Conservation (phyloP, 1,140 invertebrate genomes). For the Oryzaephilus surinamensis region DNA sequence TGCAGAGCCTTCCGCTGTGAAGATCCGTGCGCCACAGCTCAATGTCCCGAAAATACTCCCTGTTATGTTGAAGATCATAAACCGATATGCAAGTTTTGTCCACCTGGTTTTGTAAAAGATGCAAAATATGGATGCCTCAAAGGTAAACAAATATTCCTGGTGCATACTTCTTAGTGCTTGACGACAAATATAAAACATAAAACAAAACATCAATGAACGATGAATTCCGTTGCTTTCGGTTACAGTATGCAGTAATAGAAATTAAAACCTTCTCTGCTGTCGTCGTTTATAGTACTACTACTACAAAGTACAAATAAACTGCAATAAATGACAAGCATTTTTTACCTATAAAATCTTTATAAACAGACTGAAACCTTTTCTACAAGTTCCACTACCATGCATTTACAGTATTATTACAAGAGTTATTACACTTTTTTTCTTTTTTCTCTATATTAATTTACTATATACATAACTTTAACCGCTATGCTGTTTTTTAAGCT, state of each 20-base stretch:
- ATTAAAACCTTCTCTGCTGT: slow-evolving; percentile 16
- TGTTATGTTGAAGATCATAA: slow-evolving; percentile 88
- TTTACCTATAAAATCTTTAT: background rate
- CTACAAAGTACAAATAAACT: slow-evolving; percentile 13
- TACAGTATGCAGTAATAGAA: slow-evolving; percentile 23
- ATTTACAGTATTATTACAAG: background rate
- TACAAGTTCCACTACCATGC: slow-evolving; percentile 1
- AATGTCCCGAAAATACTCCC: slow-evolving; percentile 68
- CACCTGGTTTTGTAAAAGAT: slow-evolving; percentile 77
- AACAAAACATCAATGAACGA: slow-evolving; percentile 19
- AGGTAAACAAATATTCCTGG: slow-evolving; percentile 58
- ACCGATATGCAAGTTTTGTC: slow-evolving; percentile 89
- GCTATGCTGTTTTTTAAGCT: slow-evolving; percentile 2
- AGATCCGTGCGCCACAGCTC: slow-evolving; percentile 73
- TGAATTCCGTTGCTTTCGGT: slow-evolving; percentile 25
- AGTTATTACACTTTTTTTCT: background rate
- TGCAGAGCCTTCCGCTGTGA: slow-evolving; percentile 83
- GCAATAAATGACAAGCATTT: slow-evolving; percentile 3
- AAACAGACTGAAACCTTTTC: slow-evolving; percentile 1
- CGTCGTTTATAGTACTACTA: slow-evolving; percentile 16
- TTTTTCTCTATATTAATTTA: slow-evolving; percentile 5
- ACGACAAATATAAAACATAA: slow-evolving; percentile 15
- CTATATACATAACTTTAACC: slow-evolving; percentile 9
- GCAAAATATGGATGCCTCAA: slow-evolving; percentile 85
- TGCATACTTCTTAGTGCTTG: slow-evolving; percentile 30